Percentiles rank a stretch among this genome's conserved stretches.
phyloP scores from a whole-genome alignment of 2,113 vertebrate genomes.

The Edolisoma coerulescens region DNA sequence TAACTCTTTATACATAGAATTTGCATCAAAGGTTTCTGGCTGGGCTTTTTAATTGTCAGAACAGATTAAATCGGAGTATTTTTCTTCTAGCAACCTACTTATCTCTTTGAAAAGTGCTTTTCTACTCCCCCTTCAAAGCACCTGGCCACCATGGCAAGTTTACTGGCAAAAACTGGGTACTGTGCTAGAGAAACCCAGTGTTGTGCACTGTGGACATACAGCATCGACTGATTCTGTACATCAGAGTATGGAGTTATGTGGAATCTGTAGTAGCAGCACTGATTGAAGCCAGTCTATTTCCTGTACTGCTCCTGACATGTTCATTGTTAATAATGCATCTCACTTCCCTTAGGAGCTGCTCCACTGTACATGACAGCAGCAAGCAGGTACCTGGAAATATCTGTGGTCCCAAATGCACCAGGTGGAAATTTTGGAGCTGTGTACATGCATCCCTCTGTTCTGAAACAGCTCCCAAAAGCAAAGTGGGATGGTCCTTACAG shows the following conservation, averaged over 20 bases:
- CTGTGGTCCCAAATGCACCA: not conserved
- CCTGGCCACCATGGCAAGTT: rapidly evolving
- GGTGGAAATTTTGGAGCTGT: not conserved
- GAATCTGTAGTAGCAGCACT: not conserved
- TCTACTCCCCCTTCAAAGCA: not conserved
- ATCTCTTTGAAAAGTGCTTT: not conserved
- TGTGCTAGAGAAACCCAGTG: not conserved
- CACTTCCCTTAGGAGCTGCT: not conserved
- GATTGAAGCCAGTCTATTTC: not conserved
- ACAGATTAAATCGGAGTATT: not conserved
- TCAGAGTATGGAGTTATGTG: rapidly evolving
- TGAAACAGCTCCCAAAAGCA: not conserved
- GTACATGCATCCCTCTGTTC: rapidly evolving
- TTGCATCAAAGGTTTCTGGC: not conserved
- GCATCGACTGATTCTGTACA: rapidly evolving
- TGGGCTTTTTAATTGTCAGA: not conserved
- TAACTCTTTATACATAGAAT: not conserved
- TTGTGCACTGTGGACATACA: rapidly evolving
- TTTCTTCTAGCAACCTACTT: not conserved
- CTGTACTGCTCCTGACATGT: not conserved
- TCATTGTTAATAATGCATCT: not conserved
- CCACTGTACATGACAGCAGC: not conserved
- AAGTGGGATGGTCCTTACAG: rapidly evolving
- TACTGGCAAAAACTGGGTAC: not conserved
- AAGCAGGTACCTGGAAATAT: not conserved